These are phyloP conservation scores for Thera obeliscata DNA, from an alignment of 2,888 invertebrate genomes.

Conservation along the genomic window DNA sequence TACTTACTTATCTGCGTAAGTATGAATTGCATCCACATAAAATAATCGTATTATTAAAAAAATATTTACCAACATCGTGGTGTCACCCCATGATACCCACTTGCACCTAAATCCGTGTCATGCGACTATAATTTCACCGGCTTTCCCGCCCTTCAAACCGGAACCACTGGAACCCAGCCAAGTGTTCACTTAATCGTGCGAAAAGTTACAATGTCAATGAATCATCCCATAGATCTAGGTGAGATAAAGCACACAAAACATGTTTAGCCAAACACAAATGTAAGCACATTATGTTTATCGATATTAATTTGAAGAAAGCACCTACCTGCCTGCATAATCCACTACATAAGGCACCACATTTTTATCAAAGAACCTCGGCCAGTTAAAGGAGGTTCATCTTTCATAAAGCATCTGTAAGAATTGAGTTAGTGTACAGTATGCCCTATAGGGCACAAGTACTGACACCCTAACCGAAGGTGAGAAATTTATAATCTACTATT, in stretches of 20 bases:
- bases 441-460: too few species aligned
- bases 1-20: too few species aligned
- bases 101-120: slow-evolving; percentile 10
- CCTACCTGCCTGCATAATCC: too few species aligned
- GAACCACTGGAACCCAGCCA: slow-evolving; percentile 23
- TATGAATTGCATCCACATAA: too few species aligned
- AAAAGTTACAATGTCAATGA: slow-evolving; percentile 6
- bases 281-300: background rate
- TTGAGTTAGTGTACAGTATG: too few species aligned
- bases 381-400: too few species aligned
- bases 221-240: slow-evolving; percentile 1
- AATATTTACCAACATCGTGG: background rate
- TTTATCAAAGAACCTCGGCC: background rate
- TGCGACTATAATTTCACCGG: slow-evolving; percentile 25
- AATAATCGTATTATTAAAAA: background rate
- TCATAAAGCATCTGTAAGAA: too few species aligned
- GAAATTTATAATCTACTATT: too few species aligned
- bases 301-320: too few species aligned
- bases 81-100: background rate
- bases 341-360: background rate
- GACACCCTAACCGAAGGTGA: too few species aligned
- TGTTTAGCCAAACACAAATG: background rate
- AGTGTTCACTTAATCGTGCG: slow-evolving; percentile 15
- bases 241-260: background rate
- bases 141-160: slow-evolving; percentile 29